Conservation (phyloP, 1,140 invertebrate genomes). For the Metopolophium dirhodum region DNA sequence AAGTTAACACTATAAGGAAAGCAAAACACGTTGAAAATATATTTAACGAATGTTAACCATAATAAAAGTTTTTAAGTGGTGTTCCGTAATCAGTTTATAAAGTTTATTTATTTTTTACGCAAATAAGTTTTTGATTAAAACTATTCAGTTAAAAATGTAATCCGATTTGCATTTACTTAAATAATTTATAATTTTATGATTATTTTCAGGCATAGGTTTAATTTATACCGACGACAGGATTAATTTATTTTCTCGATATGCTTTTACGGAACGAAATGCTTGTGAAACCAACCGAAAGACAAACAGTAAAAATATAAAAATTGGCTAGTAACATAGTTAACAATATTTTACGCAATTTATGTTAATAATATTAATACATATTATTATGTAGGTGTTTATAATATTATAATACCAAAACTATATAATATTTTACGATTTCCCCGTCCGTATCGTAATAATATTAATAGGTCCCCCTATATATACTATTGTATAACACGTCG, state of each 20-base stretch:
- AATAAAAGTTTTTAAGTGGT: constrained; percentile 41
- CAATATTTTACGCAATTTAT: neutral
- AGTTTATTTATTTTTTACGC: constrained; percentile 32
- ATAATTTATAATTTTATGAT: constrained; percentile 49
- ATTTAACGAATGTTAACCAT: constrained; percentile 39
- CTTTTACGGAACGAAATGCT: neutral
- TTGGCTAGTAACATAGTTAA: neutral
- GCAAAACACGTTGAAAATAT: constrained; percentile 31
- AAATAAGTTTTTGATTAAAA: constrained; percentile 39
- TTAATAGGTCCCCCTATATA: too few relatives aligned
- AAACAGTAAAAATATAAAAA: neutral
- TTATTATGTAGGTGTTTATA: too few relatives aligned
- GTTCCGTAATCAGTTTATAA: constrained; percentile 38
- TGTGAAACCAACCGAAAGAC: neutral
- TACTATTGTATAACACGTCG: neutral
- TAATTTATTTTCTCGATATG: constrained; percentile 21
- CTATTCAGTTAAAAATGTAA: constrained; percentile 43
- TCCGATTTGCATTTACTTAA: constrained; percentile 52
- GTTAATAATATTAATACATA: too few relatives aligned
- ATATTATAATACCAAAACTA: neutral
- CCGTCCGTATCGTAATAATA: neutral
- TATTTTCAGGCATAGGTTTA: constrained; percentile 39
- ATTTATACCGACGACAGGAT: neutral
- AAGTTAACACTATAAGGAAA: constrained; percentile 30
- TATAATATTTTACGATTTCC: neutral